Evolutionary conservation across 2,113 vertebrate genomes (phyloP), one percentile per base, ranked within the genome.

Genomic region (Poeciliopsis prolifica): DNA sequence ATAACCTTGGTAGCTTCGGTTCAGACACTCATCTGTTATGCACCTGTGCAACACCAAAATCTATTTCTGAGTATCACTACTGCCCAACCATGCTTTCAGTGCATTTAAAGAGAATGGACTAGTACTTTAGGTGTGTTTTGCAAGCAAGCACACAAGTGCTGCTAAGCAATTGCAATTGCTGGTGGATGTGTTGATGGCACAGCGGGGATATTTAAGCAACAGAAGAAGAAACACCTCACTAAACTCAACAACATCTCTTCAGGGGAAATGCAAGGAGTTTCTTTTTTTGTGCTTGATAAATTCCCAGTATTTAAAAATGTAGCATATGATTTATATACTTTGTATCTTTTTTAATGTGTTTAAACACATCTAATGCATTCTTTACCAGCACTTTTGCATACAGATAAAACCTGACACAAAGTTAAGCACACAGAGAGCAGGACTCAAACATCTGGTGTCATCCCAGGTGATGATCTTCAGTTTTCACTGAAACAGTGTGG

Each of bases 381-480:
- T 17, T 19, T 5, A 48, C 44, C 17, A 19, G 17, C 15, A 19
- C 44, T 19, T 48, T 6, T 0, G 14, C 17, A 48, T 17, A 19
- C 14, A 19, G 44, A 48, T 48, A 48, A 48, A 48, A 14, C 44
- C 14, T 48, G 44, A 15, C 14, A 17, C 44, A 48, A 48, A 48
- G 12, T 1, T 14, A 42, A 14, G 40, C 40, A 42, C 44, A 48
- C 44, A 48, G 44, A 48, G 17, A 48, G 44, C 17, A 48, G 19
- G 44, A 6, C 17, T 19, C 44, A 48, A 48, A 87, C 91, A 88
- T 87, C 87, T 90, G 88, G 71, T 76, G 68, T 87, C 80, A 78
- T 83, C 28, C 63, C 30, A 26, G 86, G 80, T 71, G 75, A 83
- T 67, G 65, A 66, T 74, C 77, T 51, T 72, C 73, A 70, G 78